These are phyloP conservation scores for Lamprologus lemairii DNA, from an alignment of 2,113 vertebrate genomes.

Conservation along the genomic window DNA sequence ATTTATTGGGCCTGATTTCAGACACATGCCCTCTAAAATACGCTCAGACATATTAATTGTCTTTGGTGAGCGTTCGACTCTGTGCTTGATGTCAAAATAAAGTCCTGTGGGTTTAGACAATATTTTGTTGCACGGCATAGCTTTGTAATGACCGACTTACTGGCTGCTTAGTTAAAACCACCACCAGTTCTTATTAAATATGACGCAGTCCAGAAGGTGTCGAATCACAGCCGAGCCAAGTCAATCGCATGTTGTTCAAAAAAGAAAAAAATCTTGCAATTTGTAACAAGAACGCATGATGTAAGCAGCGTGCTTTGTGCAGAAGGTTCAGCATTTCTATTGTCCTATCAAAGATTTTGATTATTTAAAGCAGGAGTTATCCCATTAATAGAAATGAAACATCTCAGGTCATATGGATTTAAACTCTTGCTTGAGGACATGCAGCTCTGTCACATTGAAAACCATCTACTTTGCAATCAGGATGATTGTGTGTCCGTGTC, in stretches of 20 bases:
- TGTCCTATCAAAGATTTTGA: not conserved
- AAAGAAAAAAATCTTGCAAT: not conserved
- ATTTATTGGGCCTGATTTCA: not conserved
- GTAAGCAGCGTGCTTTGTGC: not conserved
- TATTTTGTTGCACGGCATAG: not conserved
- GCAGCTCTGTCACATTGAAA: not conserved
- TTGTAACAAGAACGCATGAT: not conserved
- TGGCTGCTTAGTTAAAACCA: not conserved
- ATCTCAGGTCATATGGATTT: not conserved
- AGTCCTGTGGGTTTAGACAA: not conserved
- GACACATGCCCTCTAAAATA: not conserved
- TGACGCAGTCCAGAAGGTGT: not conserved
- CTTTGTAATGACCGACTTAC: not conserved
- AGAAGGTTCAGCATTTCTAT: not conserved
- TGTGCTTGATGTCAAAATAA: not conserved
- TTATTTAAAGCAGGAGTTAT: not conserved
- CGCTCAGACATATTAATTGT: not conserved
- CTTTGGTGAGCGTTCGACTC: not conserved
- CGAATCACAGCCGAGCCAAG: not conserved
- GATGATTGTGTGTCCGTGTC: not conserved
- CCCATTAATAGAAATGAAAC: not conserved
- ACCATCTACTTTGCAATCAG: not conserved
- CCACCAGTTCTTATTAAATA: not conserved
- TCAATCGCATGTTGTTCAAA: not conserved
- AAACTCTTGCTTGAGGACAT: not conserved